Evolutionary conservation across 2,888 invertebrate genomes (phyloP), one percentile per base, ranked within the genome.

Genomic region (Leucophenga maculata): DNA sequence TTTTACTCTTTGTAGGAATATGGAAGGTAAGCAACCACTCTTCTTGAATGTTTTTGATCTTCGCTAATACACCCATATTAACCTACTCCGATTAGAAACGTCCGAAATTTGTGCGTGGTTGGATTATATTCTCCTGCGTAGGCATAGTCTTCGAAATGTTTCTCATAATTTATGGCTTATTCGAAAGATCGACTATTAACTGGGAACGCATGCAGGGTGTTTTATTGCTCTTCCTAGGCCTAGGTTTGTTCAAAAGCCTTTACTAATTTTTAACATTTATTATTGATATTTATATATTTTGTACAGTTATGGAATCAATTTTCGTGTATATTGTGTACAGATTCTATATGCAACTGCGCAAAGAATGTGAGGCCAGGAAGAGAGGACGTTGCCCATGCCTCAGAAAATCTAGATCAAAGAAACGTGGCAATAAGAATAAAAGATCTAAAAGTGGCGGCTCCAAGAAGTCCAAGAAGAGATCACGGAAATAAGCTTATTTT

Each of bases 121-220:
- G 83, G 83, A 59, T 80, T 9, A 46, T 69, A 0, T 83, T 80
- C 55, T 77, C 80, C 32, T 70, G 67, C 13, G 20, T 57, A 3
- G 80, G 80, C 1, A 78, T 83, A 52, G 20, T 73, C 0, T 4
- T 72, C 8, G 80, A 80, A 65, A 54, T 69, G 39, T 26, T 54
- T 1, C 55, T 82, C 22, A 70, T 80, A 9, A 0, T 76, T n/a
- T 79, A 71, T 62, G 80, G 80, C 3, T 70, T 75, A 59, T 9
- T 76, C 2, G 65, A 60, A n/a, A 14, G 69, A 6, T 72, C 32
- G 46, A n/a, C 44, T 6, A 72, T 74, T 16, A 75, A 81, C 9
- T 18, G 79, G 13, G 11, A 39, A 6, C 46, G 67, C 14, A 67
- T 22, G 1, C 80, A 82, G 57, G 59, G 66, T 14, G 9, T 67